phyloP scores from a whole-genome alignment of 2,888 invertebrate genomes.

The Drosophila mimetica region DNA sequence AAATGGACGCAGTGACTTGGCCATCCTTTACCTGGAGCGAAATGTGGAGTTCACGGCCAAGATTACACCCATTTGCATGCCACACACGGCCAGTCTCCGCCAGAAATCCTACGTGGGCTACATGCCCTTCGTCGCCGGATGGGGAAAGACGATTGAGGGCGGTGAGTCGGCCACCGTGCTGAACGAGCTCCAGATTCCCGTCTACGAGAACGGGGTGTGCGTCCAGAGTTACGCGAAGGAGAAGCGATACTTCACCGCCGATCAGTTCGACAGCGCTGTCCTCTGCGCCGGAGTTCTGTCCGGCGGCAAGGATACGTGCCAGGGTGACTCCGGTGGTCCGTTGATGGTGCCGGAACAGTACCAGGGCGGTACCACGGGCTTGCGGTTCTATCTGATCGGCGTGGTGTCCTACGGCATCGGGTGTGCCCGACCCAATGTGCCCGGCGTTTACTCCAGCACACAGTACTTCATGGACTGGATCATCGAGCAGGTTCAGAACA shows the following conservation, averaged over 20 bases:
- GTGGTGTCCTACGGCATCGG: constrained; percentile 88
- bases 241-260: constrained; percentile 66
- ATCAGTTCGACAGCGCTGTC: constrained; percentile 82
- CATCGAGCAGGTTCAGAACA: constrained; percentile 79
- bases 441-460: constrained; percentile 87
- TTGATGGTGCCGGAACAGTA: constrained; percentile 81
- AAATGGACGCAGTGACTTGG: constrained; percentile 91
- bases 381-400: constrained; percentile 86
- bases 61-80: constrained; percentile 91
- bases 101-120: constrained; percentile 86
- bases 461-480: constrained; percentile 88
- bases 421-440: constrained; percentile 87
- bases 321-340: constrained; percentile 84
- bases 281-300: constrained; percentile 82
- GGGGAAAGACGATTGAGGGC: constrained; percentile 83
- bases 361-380: neutral
- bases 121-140: constrained; percentile 90
- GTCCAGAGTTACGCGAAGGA: constrained; percentile 78
- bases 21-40: constrained; percentile 87
- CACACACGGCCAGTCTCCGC: constrained; percentile 86
- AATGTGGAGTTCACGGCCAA: constrained; percentile 86
- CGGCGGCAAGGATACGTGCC: constrained; percentile 83
- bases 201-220: constrained; percentile 88
- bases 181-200: constrained; percentile 89
- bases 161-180: constrained; percentile 88